These are phyloP conservation scores for Himalopsyche tibetana DNA, from an alignment of 2,888 invertebrate species.

Conservation along the genomic window DNA sequence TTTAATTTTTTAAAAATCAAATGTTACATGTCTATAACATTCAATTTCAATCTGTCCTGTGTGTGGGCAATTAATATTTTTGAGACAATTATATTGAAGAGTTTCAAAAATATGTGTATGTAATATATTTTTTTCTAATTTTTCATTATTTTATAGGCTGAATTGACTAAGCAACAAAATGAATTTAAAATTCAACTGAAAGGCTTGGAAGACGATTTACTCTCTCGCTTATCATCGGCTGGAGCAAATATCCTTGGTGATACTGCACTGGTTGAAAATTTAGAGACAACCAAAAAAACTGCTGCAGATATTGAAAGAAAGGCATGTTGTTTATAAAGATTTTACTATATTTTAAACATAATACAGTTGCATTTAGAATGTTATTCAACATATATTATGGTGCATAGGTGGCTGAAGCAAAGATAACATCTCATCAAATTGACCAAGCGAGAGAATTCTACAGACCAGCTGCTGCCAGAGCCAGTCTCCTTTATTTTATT, in stretches of 20 bases:
- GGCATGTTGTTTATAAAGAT: slow-evolving; percentile 71
- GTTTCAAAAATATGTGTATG: not conserved
- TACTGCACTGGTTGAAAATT: slow-evolving; percentile 95
- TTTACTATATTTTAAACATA: not conserved
- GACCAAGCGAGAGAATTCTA: slow-evolving; percentile 94
- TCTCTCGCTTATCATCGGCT: slow-evolving; percentile 93
- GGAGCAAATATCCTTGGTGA: slow-evolving; percentile 96
- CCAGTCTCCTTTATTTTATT: slow-evolving; percentile 95
- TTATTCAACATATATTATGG: not conserved
- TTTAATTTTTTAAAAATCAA: no score
- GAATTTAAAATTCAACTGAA: slow-evolving; percentile 97
- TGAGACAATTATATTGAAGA: not conserved
- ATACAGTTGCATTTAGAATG: not conserved
- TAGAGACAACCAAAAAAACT: slow-evolving; percentile 96
- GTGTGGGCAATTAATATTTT: no score
- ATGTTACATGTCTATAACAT: no score
- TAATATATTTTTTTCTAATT: no score
- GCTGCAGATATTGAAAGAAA: slow-evolving; percentile 96
- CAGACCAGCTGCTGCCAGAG: slow-evolving; percentile 92
- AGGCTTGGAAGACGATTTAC: slow-evolving; percentile 92
- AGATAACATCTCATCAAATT: slow-evolving; percentile 93
- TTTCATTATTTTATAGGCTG: slow-evolving; percentile 77
- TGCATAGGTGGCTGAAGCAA: slow-evolving; percentile 87
- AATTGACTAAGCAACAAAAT: slow-evolving; percentile 96
- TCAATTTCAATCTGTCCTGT: no score